Evolutionary conservation across 1,140 invertebrate species (phyloP), one percentile per base, ranked within the genome.

Genomic region (Neodiprion fabricii): DNA sequence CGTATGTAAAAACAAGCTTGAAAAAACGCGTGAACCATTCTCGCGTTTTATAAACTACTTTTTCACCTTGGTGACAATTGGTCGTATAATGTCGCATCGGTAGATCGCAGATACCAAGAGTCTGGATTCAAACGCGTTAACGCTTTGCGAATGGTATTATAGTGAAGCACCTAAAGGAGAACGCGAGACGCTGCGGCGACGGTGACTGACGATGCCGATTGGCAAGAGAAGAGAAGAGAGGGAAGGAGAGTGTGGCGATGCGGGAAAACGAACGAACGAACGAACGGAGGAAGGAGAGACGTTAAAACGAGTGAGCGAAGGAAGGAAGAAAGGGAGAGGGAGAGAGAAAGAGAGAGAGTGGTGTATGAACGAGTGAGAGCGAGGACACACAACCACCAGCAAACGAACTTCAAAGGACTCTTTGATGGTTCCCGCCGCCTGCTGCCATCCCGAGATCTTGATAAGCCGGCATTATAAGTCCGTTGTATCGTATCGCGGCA

Each of bases 391-490:
- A 40, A 40, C 28, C 28, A 40, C 28, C 28, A 40, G 28, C 81
- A 83, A 83, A 79, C 81, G 78, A 84, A 86, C 84, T 84, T 86
- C 85, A 86, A 86, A 86, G 84, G 82, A 85, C 79, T 83, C 85
- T 86, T 86, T 85, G 85, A 86, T 84, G 83, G 79, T 85, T 85
- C 83, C 85, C 85, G 85, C 82, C 53, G 40, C 53, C 80, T 82
- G 82, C 82, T 83, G 80, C 78, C 81, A 83, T 81, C 81, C 83
- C 84, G 80, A 82, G 85, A 86, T 86, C 83, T 85, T 83, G 84
- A 86, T 86, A 85, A 85, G 84, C 83, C 79, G 79, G 81, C 81
- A 84, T 86, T 86, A 86, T 85, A 84, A 78, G 80, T 80, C 79
- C 77, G 81, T 79, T 79, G 79, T 84, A 78, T 83, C 81, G 80